A percentile compares a stretch with the other conserved stretches of the same genome.
Conservation (phyloP, 2,113 vertebrate genomes). For the Dendrocopos noguchii region DNA sequence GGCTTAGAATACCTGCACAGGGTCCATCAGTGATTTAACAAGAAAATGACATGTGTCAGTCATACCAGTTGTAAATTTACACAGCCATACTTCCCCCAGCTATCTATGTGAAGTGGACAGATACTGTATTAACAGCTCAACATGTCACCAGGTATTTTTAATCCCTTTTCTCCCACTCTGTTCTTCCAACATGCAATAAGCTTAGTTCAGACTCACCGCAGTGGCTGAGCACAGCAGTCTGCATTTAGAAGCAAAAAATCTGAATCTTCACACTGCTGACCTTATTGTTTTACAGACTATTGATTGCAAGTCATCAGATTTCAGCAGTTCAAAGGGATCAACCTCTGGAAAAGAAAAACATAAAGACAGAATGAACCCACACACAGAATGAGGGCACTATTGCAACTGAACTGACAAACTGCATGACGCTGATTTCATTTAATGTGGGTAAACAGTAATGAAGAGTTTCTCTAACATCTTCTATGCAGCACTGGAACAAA, state of each 20-base stretch:
- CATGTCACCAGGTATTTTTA: background rate
- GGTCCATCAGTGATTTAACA: background rate
- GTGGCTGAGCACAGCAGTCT: constrained; percentile 38
- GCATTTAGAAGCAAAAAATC: constrained; percentile 53
- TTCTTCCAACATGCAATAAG: constrained; percentile 40
- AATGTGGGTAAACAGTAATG: constrained; percentile 11
- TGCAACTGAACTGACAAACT: background rate
- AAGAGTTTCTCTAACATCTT: background rate
- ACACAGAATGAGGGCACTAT: background rate
- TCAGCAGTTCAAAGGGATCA: constrained; percentile 45
- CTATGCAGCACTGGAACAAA: background rate
- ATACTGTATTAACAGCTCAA: constrained; percentile 5
- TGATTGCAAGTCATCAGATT: constrained; percentile 61
- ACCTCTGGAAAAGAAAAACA: constrained; percentile 46
- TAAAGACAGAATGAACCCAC: background rate
- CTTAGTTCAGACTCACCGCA: constrained; percentile 69
- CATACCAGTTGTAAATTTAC: background rate
- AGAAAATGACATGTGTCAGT: background rate
- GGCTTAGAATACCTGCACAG: background rate
- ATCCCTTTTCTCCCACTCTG: background rate
- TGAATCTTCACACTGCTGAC: constrained; percentile 53
- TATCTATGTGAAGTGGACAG: background rate
- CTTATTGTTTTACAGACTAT: constrained; percentile 68
- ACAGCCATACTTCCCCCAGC: background rate
- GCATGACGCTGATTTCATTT: background rate